phyloP scores from a whole-genome alignment of 2,797 vertebrate genomes.

The Octomys mimax region DNA sequence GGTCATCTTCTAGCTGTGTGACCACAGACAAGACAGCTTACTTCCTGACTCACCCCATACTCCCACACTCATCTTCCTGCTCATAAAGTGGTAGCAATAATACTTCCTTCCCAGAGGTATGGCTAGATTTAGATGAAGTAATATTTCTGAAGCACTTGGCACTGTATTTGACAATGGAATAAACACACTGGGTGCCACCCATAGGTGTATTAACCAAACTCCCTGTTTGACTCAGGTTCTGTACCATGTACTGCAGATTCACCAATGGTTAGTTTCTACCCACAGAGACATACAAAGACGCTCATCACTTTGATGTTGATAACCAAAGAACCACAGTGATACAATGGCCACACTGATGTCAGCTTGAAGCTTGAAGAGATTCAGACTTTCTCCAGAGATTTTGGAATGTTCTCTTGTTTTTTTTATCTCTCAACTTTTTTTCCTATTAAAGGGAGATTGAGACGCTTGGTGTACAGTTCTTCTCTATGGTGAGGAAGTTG shows the following conservation, averaged over 20 bases:
- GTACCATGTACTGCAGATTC: background rate
- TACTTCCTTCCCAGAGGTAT: background rate
- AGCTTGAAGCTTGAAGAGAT: background rate
- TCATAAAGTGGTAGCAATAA: background rate
- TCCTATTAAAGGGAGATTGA: background rate
- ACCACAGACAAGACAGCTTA: background rate
- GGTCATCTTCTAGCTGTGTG: background rate
- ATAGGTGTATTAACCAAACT: background rate
- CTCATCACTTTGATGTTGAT: background rate
- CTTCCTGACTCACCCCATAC: background rate
- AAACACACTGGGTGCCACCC: background rate
- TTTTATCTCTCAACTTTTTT: background rate
- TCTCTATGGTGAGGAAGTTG: background rate
- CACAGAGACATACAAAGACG: background rate
- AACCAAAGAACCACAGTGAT: background rate
- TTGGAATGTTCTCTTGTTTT: background rate
- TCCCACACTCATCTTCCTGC: background rate
- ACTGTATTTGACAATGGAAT: background rate
- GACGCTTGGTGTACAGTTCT: background rate
- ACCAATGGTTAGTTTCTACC: background rate
- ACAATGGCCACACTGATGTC: background rate
- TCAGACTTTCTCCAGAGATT: background rate
- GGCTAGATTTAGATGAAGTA: background rate
- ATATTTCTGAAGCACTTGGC: background rate
- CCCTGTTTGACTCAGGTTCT: background rate